These are phyloP conservation scores for Cirrhinus molitorella DNA, from an alignment of 2,797 vertebrate genomes.

Conservation along the genomic window DNA sequence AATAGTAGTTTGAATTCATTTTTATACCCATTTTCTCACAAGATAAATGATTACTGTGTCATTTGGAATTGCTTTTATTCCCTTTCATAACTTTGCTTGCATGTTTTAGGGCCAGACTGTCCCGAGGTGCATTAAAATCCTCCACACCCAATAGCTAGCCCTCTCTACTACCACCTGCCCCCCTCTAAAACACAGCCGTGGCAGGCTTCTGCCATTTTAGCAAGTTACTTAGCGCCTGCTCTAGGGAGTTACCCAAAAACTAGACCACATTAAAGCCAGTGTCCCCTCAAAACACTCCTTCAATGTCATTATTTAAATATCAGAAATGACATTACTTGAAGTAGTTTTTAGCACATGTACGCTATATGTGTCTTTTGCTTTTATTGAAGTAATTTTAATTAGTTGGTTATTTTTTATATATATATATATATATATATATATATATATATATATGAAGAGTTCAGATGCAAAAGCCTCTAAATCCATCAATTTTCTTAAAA, in stretches of 20 bases:
- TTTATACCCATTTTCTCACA: conserved; percentile 3
- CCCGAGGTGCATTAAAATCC: conserved; percentile 11
- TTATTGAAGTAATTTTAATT: not conserved
- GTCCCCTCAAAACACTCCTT: conserved; percentile 6
- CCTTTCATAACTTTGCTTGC: not conserved
- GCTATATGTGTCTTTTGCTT: conserved; percentile 1
- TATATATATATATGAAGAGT: too few species aligned
- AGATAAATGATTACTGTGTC: not conserved
- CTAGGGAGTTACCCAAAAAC: conserved; percentile 37
- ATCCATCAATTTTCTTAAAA: too few species aligned
- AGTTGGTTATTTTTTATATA: not conserved
- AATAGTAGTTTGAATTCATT: not conserved
- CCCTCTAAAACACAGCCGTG: conserved; percentile 14
- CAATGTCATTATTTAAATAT: conserved; percentile 31
- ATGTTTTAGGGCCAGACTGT: not conserved
- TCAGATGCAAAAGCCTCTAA: too few species aligned
- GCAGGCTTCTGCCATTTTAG: conserved; percentile 27
- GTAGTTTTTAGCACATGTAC: not conserved
- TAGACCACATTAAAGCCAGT: conserved; percentile 33
- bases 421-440: too few species aligned
- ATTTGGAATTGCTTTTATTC: conserved; percentile 10
- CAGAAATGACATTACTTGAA: conserved; percentile 13
- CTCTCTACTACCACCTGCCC: conserved; percentile 1
- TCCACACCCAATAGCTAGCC: conserved; percentile 18
- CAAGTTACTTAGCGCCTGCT: conserved; percentile 34